These are phyloP conservation scores for Ctenopoma kingsleyae DNA, from an alignment of 2,797 vertebrate species.

Conservation along the genomic window DNA sequence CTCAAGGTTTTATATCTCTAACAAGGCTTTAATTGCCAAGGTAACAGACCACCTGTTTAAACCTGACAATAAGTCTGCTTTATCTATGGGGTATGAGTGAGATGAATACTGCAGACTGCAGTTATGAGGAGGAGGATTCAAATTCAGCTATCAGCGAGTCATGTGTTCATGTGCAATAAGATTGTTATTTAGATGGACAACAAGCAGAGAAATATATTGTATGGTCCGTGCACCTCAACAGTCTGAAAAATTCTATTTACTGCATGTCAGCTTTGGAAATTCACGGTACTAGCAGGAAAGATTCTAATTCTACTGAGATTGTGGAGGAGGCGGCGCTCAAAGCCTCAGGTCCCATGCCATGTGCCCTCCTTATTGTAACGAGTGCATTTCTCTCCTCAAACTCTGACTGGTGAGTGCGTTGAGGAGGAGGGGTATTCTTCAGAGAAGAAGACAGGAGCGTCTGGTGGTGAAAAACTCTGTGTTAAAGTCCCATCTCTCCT, in stretches of 20 bases:
- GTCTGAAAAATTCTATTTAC: constrained; percentile 73
- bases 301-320: constrained; percentile 72
- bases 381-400: constrained; percentile 86
- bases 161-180: constrained; percentile 15
- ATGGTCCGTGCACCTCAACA: constrained; percentile 40
- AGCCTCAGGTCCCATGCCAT: constrained; percentile 85
- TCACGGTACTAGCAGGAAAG: constrained; percentile 72
- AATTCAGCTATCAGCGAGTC: constrained; percentile 28
- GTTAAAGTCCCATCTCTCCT: constrained; percentile 85
- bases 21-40: constrained; percentile 85
- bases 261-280: constrained; percentile 66
- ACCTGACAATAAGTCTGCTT: constrained; percentile 73
- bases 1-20: constrained; percentile 93
- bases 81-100: constrained; percentile 50
- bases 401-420: constrained; percentile 77
- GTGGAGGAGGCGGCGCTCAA: constrained; percentile 79
- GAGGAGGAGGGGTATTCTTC: constrained; percentile 78
- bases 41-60: constrained; percentile 84
- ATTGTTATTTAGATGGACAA: constrained; percentile 25
- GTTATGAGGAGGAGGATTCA: constrained; percentile 52
- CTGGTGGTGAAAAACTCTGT: constrained; percentile 81
- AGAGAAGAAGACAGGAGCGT: constrained; percentile 76
- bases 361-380: constrained; percentile 88
- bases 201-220: constrained; percentile 15
- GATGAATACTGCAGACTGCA: constrained; percentile 15